Evolutionary conservation across 2,113 vertebrate genomes (phyloP), one percentile per base, ranked within the genome.

Genomic region (Prietella phreatophila): DNA sequence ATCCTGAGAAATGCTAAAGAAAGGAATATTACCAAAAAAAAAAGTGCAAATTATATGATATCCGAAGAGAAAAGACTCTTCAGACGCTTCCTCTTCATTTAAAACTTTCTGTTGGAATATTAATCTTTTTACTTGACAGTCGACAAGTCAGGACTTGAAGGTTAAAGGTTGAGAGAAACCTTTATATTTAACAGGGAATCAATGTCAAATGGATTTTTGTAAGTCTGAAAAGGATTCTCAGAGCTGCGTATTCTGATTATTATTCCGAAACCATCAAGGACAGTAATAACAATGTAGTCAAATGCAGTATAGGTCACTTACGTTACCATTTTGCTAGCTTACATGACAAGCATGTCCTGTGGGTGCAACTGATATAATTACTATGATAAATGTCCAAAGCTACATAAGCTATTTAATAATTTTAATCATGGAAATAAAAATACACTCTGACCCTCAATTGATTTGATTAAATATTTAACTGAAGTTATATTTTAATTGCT

Each of bases 321-420:
- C 33, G 14, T 61, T 71, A 33, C 63, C 47, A 36, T 56, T 65
- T 33, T 53, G n/a, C 47, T 14, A 22, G 65, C 47, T n/a, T 55
- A 22, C 63, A 84, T 55, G 42, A 84, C 83, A 69, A 84, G 27
- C 50, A 71, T 69, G 83, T 84, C 83, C 83, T 84, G 83, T 69
- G 63, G 47, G 61, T 84, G 50, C n/a, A 55, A 47, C 83, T 84
- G 83, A 84, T 71, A 84, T 69, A 84, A 69, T 84, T 69, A 71
- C 55, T 55, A 56, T 71, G 83, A 84, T 84, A 84, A 67, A 53
- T 33, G 83, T 84, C 60, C 63, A 84, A 19, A 33, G 47, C 63
- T 53, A 30, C 27, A 67, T 84, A 67, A 47, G 39, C 82, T 53
- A 19, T 69, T 84, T 30, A 55, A 69, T 33, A 33, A 30, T 55